Evolutionary conservation across 2,888 invertebrate species (phyloP).

Genomic region (Drosophila quinaria): DNA sequence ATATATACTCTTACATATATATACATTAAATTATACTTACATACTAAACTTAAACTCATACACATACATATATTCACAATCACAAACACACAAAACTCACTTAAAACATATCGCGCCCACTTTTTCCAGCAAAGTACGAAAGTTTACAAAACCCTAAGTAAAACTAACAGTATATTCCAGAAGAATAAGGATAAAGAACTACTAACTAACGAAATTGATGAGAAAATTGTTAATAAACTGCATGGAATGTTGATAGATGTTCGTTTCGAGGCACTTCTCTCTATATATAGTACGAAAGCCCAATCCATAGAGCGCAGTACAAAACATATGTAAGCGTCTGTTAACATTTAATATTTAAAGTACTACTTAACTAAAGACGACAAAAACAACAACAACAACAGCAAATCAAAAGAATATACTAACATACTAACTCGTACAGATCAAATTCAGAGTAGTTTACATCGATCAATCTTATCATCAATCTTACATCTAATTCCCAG

Average conservation of each 20-base stretch:
- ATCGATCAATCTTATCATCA: constrained; percentile 37
- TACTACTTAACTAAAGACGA: constrained; percentile 25
- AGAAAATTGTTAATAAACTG: constrained; percentile 48
- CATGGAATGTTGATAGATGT: constrained; percentile 28
- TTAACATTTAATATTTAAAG: constrained; percentile 50
- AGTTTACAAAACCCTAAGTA: constrained; percentile 44
- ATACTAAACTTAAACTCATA: constrained; percentile 34
- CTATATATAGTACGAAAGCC: constrained; percentile 22
- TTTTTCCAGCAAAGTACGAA: constrained; percentile 51
- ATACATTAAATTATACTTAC: constrained; percentile 29
- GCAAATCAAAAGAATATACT: constrained; percentile 44
- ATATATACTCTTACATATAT: constrained; percentile 22
- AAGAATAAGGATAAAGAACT: constrained; percentile 15
- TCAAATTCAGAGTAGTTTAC: constrained; percentile 37
- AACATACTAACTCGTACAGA: constrained; percentile 13
- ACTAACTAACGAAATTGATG: constrained; percentile 31
- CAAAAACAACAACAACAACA: constrained; percentile 22
- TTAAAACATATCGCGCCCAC: constrained; percentile 71
- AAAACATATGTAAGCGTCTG: constrained; percentile 54
- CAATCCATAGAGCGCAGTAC: constrained; percentile 50
- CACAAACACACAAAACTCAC: constrained; percentile 34
- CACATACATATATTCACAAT: constrained; percentile 23
- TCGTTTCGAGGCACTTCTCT: constrained; percentile 50
- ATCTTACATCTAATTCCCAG: constrained; percentile 32
- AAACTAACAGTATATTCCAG: constrained; percentile 41